Conservation (phyloP, 2,888 invertebrate species). For the Dolichopus griseipennis region DNA sequence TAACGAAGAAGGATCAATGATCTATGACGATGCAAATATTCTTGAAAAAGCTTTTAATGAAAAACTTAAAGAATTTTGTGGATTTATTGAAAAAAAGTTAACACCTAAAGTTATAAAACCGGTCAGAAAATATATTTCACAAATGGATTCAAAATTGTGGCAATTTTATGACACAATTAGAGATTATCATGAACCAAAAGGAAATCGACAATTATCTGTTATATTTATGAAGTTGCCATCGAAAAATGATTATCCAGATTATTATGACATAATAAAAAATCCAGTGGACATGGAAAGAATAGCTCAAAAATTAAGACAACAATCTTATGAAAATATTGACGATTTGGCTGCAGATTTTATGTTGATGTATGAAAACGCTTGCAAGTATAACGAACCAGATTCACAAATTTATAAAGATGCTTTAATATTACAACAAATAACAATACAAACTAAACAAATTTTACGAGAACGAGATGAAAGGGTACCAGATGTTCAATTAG, state of each 20-base stretch:
- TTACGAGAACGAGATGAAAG: slow-evolving; percentile 72
- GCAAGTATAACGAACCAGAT: slow-evolving; percentile 95
- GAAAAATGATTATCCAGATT: slow-evolving; percentile 89
- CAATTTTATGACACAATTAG: slow-evolving; percentile 81
- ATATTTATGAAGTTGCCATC: slow-evolving; percentile 94
- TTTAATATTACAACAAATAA: slow-evolving; percentile 79
- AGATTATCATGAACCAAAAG: slow-evolving; percentile 78
- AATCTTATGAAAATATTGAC: slow-evolving; percentile 69
- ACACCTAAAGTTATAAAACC: slow-evolving; percentile 27
- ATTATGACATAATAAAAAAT: slow-evolving; percentile 92
- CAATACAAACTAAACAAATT: slow-evolving; percentile 84
- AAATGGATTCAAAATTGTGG: slow-evolving; percentile 67
- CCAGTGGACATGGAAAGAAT: slow-evolving; percentile 96
- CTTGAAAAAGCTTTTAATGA: slow-evolving; percentile 77
- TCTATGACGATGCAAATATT: slow-evolving; percentile 87
- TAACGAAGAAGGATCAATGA: slow-evolving; percentile 92
- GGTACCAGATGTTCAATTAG: slow-evolving; percentile 80
- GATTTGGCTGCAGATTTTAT: slow-evolving; percentile 83
- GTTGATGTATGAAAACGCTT: slow-evolving; percentile 93
- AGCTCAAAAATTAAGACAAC: slow-evolving; percentile 71
- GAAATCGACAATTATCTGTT: slow-evolving; percentile 77
- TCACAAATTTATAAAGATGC: slow-evolving; percentile 97
- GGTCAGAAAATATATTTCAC: slow-evolving; percentile 46
- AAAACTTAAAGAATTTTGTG: slow-evolving; percentile 67
- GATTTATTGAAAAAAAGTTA: slow-evolving; percentile 44